Conservation (phyloP, 2,888 invertebrate species). For the Drosophila robusta region DNA sequence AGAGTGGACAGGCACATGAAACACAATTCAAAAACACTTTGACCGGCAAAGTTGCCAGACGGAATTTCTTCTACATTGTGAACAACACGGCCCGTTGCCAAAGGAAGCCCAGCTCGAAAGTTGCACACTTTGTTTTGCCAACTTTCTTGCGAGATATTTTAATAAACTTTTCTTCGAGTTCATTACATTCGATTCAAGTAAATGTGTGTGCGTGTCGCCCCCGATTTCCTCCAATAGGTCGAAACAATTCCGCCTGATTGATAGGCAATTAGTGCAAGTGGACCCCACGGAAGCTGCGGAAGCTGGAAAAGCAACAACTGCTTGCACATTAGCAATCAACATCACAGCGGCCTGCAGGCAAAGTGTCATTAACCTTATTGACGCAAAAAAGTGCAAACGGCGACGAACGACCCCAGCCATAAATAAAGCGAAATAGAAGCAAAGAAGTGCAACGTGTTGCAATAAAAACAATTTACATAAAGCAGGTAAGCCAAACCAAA, state of each 20-base stretch:
- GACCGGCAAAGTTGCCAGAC: slow-evolving; percentile 84
- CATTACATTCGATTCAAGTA: slow-evolving; percentile 76
- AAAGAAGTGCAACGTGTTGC: slow-evolving; percentile 76
- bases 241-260: slow-evolving; percentile 65
- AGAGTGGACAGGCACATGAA: slow-evolving; percentile 81
- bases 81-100: slow-evolving; percentile 41
- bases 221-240: slow-evolving; percentile 19
- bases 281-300: slow-evolving; percentile 27
- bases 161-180: slow-evolving; percentile 74
- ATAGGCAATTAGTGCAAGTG: slow-evolving; percentile 72
- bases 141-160: slow-evolving; percentile 70
- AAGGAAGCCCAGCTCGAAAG: slow-evolving; percentile 24
- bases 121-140: slow-evolving; percentile 60
- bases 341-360: slow-evolving; percentile 37
- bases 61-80: slow-evolving; percentile 75
- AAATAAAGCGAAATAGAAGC: slow-evolving; percentile 34
- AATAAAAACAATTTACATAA: slow-evolving; percentile 79
- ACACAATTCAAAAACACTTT: slow-evolving; percentile 83
- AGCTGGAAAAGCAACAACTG: slow-evolving; percentile 41
- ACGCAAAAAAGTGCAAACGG: slow-evolving; percentile 48
- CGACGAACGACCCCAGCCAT: slow-evolving; percentile 26
- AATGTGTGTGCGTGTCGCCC: slow-evolving; percentile 37
- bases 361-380: slow-evolving; percentile 81
- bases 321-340: slow-evolving; percentile 69
- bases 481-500: slow-evolving; percentile 61